Percentiles rank a stretch among this genome's conserved stretches.
Evolutionary conservation across 2,888 invertebrate species (phyloP).

Genomic region (Xestia xanthographa): DNA sequence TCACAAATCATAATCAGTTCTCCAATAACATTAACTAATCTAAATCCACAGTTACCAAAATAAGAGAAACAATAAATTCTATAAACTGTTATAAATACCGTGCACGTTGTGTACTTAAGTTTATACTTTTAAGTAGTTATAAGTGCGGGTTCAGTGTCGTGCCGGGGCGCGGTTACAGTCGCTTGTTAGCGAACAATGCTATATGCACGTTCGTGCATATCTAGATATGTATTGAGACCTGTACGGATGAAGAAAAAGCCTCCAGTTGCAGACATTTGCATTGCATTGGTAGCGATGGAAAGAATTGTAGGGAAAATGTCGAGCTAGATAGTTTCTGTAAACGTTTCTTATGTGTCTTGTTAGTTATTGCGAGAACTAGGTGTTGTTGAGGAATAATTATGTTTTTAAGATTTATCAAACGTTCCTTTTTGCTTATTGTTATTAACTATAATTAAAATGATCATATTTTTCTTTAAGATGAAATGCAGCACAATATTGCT

Average conservation of each 20-base stretch:
- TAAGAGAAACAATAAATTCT: slow-evolving; percentile 52
- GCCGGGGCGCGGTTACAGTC: slow-evolving; percentile 83
- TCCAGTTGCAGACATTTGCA: slow-evolving; percentile 70
- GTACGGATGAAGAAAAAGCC: slow-evolving; percentile 70
- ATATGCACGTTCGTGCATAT: slow-evolving; percentile 75
- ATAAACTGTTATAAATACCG: slow-evolving; percentile 60
- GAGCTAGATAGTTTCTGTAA: slow-evolving; percentile 41
- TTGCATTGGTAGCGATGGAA: slow-evolving; percentile 67
- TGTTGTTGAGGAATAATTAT: neutral
- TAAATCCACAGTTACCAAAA: slow-evolving; percentile 30
- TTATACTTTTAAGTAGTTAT: slow-evolving; percentile 69
- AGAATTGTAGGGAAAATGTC: slow-evolving; percentile 62
- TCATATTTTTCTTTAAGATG: neutral
- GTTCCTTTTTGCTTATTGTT: neutral
- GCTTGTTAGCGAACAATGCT: slow-evolving; percentile 88
- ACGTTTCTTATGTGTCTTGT: slow-evolving; percentile 35
- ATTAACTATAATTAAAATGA: neutral
- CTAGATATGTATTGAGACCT: slow-evolving; percentile 72
- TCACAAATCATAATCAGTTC: slow-evolving; percentile 1
- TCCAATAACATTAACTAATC: neutral
- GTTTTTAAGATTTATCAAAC: neutral
- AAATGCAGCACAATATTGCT: neutral
- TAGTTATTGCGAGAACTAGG: slow-evolving; percentile 27
- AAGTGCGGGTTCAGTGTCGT: slow-evolving; percentile 79
- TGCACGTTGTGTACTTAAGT: slow-evolving; percentile 58